Conservation (phyloP, 2,888 invertebrate genomes). For the Neelides folsomi region DNA sequence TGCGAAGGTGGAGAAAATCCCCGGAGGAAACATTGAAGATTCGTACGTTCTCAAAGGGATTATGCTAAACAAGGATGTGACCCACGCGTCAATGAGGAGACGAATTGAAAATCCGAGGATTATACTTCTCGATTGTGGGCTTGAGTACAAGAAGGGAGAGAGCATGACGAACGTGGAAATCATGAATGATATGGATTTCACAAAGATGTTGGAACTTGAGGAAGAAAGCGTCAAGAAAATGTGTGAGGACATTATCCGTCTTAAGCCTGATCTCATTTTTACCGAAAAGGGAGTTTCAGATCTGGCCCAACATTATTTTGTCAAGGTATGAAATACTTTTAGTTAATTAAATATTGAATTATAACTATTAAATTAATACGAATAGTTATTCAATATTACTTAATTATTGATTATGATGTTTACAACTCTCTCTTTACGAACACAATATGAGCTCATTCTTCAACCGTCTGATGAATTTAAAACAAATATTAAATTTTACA, state of each 20-base stretch:
- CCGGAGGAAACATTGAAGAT: constrained; percentile 90
- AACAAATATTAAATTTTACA: too few relatives aligned
- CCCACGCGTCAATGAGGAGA: constrained; percentile 92
- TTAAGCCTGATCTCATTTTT: constrained; percentile 92
- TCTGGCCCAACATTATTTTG: constrained; percentile 73
- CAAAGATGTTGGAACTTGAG: constrained; percentile 82
- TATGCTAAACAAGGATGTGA: constrained; percentile 97
- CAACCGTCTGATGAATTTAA: too few relatives aligned
- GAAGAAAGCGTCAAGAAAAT: constrained; percentile 80
- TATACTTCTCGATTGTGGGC: constrained; percentile 79
- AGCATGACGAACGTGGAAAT: constrained; percentile 97
- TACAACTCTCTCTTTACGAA: too few relatives aligned
- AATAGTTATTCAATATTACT: background rate
- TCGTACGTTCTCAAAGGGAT: constrained; percentile 83
- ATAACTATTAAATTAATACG: too few relatives aligned
- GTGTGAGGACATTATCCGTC: constrained; percentile 82
- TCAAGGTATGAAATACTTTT: constrained; percentile 44
- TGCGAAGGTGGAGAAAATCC: constrained; percentile 76
- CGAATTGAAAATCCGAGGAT: constrained; percentile 91
- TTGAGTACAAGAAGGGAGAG: constrained; percentile 99
- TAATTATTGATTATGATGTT: background rate
- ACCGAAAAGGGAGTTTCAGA: constrained; percentile 98
- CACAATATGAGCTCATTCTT: too few relatives aligned
- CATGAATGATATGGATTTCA: constrained; percentile 85
- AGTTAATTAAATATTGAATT: background rate